phyloP scores from a whole-genome alignment of 2,113 vertebrate genomes.

The Trinectes maculatus region DNA sequence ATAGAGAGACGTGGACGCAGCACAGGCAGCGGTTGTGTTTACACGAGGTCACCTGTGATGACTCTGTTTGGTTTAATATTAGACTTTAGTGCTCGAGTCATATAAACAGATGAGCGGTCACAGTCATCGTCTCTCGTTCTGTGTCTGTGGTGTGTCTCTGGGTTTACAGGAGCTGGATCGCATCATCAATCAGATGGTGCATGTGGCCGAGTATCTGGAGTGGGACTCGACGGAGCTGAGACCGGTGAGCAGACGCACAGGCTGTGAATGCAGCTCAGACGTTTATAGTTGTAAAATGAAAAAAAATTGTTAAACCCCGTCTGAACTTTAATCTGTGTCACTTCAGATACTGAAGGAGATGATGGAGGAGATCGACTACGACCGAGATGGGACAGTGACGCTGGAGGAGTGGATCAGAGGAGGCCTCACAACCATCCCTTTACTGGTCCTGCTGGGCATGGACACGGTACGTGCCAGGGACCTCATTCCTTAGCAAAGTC shows the following conservation, averaged over 20 bases:
- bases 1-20: slow-evolving; percentile 28
- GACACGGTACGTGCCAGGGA: slow-evolving; percentile 83
- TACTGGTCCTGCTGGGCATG: slow-evolving; percentile 94
- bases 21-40: slow-evolving; percentile 29
- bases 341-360: slow-evolving; percentile 91
- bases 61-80: too few species aligned
- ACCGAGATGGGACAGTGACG: slow-evolving; percentile 90
- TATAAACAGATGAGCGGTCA: slow-evolving; percentile 1
- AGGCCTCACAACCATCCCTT: slow-evolving; percentile 94
- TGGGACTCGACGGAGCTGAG: slow-evolving; percentile 94
- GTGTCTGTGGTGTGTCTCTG: slow-evolving; percentile 12
- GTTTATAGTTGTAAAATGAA: too few species aligned
- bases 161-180: slow-evolving; percentile 88
- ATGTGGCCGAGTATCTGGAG: slow-evolving; percentile 93
- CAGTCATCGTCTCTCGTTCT: too few species aligned
- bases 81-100: too few species aligned
- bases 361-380: slow-evolving; percentile 94
- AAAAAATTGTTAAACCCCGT: too few species aligned
- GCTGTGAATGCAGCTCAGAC: too few species aligned
- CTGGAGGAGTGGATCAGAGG: slow-evolving; percentile 95
- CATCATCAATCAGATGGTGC: slow-evolving; percentile 96
- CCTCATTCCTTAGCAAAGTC: too few species aligned
- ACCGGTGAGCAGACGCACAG: slow-evolving; percentile 76
- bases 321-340: neutral
- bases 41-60: slow-evolving; percentile 36